These are phyloP conservation scores for Notothenia rossii DNA, from an alignment of 2,113 vertebrate genomes.

Conservation along the genomic window DNA sequence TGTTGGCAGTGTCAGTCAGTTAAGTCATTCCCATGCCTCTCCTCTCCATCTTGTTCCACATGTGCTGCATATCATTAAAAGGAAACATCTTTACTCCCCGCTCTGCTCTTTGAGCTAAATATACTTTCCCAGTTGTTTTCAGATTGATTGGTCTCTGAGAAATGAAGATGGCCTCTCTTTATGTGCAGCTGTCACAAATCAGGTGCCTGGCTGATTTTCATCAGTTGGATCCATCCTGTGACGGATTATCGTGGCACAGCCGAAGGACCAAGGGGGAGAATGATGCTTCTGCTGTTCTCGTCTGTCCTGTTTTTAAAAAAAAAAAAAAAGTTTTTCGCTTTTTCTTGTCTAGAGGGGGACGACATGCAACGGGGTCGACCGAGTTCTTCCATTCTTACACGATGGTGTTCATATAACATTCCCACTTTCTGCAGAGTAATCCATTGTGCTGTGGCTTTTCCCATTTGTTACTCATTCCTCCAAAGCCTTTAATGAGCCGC, in stretches of 20 bases:
- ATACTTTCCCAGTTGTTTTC: conserved; percentile 49
- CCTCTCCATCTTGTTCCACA: conserved; percentile 62
- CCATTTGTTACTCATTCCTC: not conserved
- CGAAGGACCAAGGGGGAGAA: conserved; percentile 1
- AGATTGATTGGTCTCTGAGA: conserved; percentile 54
- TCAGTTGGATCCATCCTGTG: conserved; percentile 53
- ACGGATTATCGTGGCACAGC: conserved; percentile 44
- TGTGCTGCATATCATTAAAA: conserved; percentile 79
- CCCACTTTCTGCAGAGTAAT: not conserved
- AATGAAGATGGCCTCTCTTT: conserved; percentile 33
- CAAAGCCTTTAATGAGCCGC: conserved; percentile 11
- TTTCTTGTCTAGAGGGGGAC: not conserved
- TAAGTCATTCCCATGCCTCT: conserved; percentile 44
- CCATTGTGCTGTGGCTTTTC: not conserved
- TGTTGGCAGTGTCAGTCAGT: conserved; percentile 35
- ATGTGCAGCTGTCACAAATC: conserved; percentile 74
- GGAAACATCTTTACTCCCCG: conserved; percentile 62
- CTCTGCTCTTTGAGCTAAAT: conserved; percentile 68
- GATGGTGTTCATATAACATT: not conserved
- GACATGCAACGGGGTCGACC: no score
- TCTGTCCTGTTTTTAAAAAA: not conserved
- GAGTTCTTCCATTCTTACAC: no score
- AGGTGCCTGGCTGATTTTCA: conserved; percentile 60
- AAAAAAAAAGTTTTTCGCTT: not conserved
- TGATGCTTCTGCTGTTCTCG: conserved; percentile 1